Evolutionary conservation across 2,797 vertebrate genomes (phyloP).

Genomic region (Tokudaia tokunoshimensis): DNA sequence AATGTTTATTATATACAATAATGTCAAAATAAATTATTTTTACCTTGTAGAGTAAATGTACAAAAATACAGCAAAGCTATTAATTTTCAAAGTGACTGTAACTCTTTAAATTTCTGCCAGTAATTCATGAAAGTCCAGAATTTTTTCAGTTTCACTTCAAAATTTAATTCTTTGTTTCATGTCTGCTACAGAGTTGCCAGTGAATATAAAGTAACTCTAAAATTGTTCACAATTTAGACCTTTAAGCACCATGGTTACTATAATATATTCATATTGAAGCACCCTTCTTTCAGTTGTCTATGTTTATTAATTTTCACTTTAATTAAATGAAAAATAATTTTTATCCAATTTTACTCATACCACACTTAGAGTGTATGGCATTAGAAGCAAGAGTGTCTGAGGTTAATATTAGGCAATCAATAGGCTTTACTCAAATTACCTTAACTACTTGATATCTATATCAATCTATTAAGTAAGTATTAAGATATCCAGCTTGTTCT

Average conservation of each 20-base stretch:
- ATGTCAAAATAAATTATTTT: background rate
- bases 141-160: background rate
- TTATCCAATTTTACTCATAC: background rate
- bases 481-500: background rate
- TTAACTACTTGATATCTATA: background rate
- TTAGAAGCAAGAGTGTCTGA: background rate
- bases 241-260: background rate
- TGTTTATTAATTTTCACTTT: background rate
- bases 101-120: background rate
- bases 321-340: background rate
- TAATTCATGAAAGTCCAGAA: background rate
- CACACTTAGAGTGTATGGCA: background rate
- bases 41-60: background rate
- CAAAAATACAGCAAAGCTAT: background rate
- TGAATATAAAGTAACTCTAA: background rate
- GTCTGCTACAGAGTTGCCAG: background rate
- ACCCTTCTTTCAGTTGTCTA: background rate
- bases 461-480: background rate
- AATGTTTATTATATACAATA: background rate
- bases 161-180: background rate
- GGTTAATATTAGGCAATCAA: background rate
- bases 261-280: background rate
- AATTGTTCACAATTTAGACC: background rate
- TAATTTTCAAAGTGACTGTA: background rate
- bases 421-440: background rate